Percentiles rank a stretch among this genome's conserved stretches.
These are phyloP conservation scores for Orbicella faveolata DNA, from an alignment of 64 coral and sea anemone genomes.

Conservation along the genomic window DNA sequence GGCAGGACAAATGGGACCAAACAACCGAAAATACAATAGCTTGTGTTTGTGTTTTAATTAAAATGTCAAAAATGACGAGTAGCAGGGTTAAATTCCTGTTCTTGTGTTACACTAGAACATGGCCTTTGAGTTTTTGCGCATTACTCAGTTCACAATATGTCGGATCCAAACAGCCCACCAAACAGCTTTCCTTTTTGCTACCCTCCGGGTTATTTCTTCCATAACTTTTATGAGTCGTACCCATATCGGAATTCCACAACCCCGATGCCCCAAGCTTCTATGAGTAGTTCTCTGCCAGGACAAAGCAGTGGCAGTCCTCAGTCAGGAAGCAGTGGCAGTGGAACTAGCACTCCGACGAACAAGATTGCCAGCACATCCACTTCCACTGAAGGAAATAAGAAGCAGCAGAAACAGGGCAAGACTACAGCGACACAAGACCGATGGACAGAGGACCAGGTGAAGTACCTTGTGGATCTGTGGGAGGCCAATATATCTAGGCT, in stretches of 20 bases:
- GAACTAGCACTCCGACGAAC: no score
- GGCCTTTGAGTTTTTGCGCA: constrained; percentile 17
- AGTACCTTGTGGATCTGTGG: constrained; percentile 45
- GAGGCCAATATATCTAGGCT: constrained; percentile 29
- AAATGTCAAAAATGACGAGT: background rate
- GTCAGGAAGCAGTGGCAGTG: no score
- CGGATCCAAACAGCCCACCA: constrained; percentile 20
- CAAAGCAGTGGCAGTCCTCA: no score
- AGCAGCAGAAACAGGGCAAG: constrained; percentile 20
- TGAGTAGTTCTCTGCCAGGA: no score
- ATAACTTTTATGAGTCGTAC: no score
- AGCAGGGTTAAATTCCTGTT: no score
- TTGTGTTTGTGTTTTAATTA: no score
- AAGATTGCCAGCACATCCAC: no score
- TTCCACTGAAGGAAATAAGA: background rate
- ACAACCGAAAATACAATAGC: no score
- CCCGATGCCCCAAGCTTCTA: no score
- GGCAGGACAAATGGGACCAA: background rate
- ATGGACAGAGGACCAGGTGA: constrained; percentile 37
- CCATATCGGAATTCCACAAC: no score
- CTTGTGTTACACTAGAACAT: background rate
- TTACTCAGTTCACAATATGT: constrained; percentile 29
- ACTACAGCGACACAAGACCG: constrained; percentile 17
- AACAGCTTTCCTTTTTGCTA: constrained; percentile 22
- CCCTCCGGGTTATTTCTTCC: no score